Evolutionary conservation across 2,888 invertebrate species (phyloP).

Genomic region (Nebria salina): DNA sequence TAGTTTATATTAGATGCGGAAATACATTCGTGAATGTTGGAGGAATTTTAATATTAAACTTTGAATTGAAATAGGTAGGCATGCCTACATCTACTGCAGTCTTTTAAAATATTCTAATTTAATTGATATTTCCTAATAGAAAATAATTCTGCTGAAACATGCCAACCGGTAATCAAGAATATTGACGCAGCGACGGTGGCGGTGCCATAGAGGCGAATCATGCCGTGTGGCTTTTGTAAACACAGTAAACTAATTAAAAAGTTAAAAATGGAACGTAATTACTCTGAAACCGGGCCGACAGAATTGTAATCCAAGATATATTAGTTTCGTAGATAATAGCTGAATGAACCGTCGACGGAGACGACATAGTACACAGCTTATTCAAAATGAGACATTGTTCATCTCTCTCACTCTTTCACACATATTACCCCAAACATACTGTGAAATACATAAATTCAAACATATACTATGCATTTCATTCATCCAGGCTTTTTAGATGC

Average conservation of each 20-base stretch:
- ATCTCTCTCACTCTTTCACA: not conserved
- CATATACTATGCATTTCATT: no score
- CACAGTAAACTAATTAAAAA: slow-evolving; percentile 26
- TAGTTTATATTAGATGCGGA: no score
- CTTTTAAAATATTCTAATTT: not conserved
- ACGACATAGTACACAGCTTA: not conserved
- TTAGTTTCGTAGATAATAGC: slow-evolving; percentile 26
- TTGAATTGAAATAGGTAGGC: no score
- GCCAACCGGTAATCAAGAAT: not conserved
- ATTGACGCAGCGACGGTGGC: not conserved
- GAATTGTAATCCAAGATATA: slow-evolving; percentile 24
- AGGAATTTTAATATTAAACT: no score
- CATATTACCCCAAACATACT: not conserved
- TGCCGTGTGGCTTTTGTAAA: not conserved
- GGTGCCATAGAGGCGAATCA: not conserved
- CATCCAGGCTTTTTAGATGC: no score
- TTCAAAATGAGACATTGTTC: not conserved
- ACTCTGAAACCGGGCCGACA: slow-evolving; percentile 11
- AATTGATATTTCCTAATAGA: not conserved
- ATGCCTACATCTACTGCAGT: not conserved
- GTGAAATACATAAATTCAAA: not conserved
- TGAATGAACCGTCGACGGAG: not conserved
- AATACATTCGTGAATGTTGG: no score
- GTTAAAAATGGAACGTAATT: slow-evolving; percentile 28
- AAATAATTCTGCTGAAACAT: slow-evolving; percentile 5